phyloP scores from a whole-genome alignment of 1,140 invertebrate species.

The Muscidifurax raptorellus region DNA sequence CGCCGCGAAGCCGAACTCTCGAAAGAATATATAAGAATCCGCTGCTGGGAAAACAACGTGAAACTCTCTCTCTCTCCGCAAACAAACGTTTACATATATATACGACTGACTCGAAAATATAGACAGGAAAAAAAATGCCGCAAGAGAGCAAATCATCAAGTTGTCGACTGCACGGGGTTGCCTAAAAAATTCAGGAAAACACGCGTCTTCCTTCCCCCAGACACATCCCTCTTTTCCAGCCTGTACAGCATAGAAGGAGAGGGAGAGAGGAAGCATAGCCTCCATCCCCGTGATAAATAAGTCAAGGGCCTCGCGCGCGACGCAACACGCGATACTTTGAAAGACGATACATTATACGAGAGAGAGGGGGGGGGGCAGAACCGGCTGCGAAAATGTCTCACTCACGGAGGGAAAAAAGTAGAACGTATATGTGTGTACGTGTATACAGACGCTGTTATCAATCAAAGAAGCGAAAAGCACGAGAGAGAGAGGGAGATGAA shows the following conservation, averaged over 20 bases:
- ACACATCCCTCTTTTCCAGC: neutral
- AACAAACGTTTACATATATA: neutral
- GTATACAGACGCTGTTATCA: conserved; percentile 12
- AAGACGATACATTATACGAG: conserved; percentile 33
- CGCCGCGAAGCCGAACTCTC: neutral
- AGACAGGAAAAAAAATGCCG: too few species aligned
- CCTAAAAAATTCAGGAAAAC: conserved; percentile 37
- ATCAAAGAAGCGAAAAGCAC: conserved; percentile 17
- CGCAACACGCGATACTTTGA: conserved; percentile 40
- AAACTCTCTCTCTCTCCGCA: neutral
- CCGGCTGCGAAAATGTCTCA: conserved; percentile 21
- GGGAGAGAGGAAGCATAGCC: neutral
- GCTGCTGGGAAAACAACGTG: too few species aligned
- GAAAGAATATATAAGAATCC: too few species aligned
- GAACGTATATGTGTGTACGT: neutral
- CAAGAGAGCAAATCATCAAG: conserved; percentile 26
- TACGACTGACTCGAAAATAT: neutral
- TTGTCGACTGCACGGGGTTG: conserved; percentile 14
- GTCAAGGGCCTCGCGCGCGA: conserved; percentile 29
- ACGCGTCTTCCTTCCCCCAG: conserved; percentile 14
- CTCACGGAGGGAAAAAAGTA: neutral
- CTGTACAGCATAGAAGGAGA: neutral
- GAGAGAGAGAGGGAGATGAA: conserved; percentile 18
- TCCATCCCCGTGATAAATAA: conserved; percentile 38
- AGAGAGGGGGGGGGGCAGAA: neutral